These are phyloP conservation scores for Sebastolobus altivelis DNA, from an alignment of 2,797 vertebrate species.

Conservation along the genomic window DNA sequence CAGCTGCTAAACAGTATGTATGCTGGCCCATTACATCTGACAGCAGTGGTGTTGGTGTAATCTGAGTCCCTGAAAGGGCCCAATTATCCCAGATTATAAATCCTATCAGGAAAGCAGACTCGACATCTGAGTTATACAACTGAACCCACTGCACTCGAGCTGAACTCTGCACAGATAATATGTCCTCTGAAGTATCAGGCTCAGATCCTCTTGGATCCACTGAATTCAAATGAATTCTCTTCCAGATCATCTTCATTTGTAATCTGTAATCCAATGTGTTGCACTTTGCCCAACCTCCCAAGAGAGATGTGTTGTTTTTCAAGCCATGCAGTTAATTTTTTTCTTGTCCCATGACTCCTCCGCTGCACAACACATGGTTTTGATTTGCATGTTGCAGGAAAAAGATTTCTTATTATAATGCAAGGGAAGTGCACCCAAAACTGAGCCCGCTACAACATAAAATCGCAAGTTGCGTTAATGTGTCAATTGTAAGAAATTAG, in stretches of 20 bases:
- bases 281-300: slow-evolving; percentile 19
- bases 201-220: slow-evolving; percentile 38
- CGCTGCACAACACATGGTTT: background rate
- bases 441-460: too few species aligned
- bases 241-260: slow-evolving; percentile 47
- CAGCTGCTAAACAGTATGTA: slow-evolving; percentile 11
- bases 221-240: slow-evolving; percentile 57
- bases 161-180: slow-evolving; percentile 62
- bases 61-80: slow-evolving; percentile 67
- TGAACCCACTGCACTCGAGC: slow-evolving; percentile 48
- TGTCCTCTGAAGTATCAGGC: slow-evolving; percentile 17
- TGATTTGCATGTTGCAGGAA: slow-evolving; percentile 1
- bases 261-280: slow-evolving; percentile 46
- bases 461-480: too few species aligned
- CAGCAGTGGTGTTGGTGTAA: slow-evolving; percentile 64
- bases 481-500: too few species aligned
- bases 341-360: background rate
- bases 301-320: background rate
- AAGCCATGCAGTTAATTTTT: slow-evolving; percentile 9
- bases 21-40: slow-evolving; percentile 43
- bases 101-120: slow-evolving; percentile 58
- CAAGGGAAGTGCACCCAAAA: background rate
- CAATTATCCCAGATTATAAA: slow-evolving; percentile 80
- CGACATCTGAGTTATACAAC: slow-evolving; percentile 60
- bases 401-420: background rate